Evolutionary conservation across 1,140 invertebrate species (phyloP).

Genomic region (Cydia strobilella): DNA sequence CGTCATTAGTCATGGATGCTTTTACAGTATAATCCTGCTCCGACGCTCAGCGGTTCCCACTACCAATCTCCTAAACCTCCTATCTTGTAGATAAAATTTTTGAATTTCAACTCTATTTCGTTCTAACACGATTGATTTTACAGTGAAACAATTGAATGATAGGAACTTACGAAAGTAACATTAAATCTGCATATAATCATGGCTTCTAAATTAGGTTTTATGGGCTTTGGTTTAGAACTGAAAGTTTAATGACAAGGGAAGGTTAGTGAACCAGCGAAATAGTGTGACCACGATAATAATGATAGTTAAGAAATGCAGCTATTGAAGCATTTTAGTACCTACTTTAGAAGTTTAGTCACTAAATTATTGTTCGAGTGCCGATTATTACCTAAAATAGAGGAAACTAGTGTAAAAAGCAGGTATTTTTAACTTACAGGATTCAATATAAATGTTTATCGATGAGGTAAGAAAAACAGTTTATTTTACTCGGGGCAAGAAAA

Average conservation of each 20-base stretch:
- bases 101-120: background rate
- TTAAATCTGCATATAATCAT: background rate
- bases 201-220: background rate
- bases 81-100: background rate
- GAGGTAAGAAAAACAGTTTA: no score
- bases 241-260: background rate
- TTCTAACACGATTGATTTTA: background rate
- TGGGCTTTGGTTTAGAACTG: background rate
- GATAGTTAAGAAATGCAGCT: background rate
- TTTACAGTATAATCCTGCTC: slow-evolving; percentile 32
- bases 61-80: background rate
- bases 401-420: background rate
- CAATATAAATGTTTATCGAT: background rate
- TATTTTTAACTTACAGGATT: background rate
- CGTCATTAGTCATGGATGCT: slow-evolving; percentile 33
- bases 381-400: background rate
- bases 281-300: slow-evolving; percentile 6
- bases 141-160: background rate
- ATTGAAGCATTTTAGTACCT: background rate
- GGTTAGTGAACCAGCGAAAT: background rate
- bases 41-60: background rate
- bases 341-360: background rate
- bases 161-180: background rate
- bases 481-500: no score
- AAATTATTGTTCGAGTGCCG: background rate